A percentile compares a stretch with the other conserved stretches of the same genome.
phyloP scores from a whole-genome alignment of 1,140 invertebrate genomes.

The Phthorimaea operculella region DNA sequence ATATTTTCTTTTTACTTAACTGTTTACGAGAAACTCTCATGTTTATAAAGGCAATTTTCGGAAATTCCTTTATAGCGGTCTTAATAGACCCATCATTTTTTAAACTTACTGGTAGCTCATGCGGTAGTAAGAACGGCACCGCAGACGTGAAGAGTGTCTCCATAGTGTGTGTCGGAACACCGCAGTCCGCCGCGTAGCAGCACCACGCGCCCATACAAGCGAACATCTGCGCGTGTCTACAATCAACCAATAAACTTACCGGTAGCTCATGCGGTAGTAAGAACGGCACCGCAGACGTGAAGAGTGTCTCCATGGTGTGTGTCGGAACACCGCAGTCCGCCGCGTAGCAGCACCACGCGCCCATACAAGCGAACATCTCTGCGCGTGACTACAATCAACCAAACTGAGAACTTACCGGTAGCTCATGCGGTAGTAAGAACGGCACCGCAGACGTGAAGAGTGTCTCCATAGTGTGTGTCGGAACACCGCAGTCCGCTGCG shows the following conservation, averaged over 20 bases:
- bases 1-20: too few relatives aligned
- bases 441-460: slow-evolving; percentile 47
- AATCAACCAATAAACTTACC: slow-evolving; percentile 34
- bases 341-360: slow-evolving; percentile 58
- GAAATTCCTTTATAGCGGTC: too few relatives aligned
- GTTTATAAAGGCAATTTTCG: too few relatives aligned
- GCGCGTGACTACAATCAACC: slow-evolving; percentile 41
- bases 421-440: slow-evolving; percentile 51
- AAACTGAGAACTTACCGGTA: slow-evolving; percentile 31
- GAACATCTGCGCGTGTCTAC: slow-evolving; percentile 54
- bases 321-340: slow-evolving; percentile 42
- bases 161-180: slow-evolving; percentile 41
- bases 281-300: slow-evolving; percentile 47
- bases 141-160: slow-evolving; percentile 45
- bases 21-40: too few relatives aligned
- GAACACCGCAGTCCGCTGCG: slow-evolving; percentile 46
- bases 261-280: slow-evolving; percentile 49
- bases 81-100: too few relatives aligned
- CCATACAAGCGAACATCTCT: slow-evolving; percentile 61
- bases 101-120: slow-evolving; percentile 48
- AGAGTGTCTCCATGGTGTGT: slow-evolving; percentile 44
- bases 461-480: slow-evolving; percentile 41
- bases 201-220: slow-evolving; percentile 62
- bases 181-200: slow-evolving; percentile 50
- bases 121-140: slow-evolving; percentile 49